Conservation (phyloP, 2,113 vertebrate species). For the Tyto alba region DNA sequence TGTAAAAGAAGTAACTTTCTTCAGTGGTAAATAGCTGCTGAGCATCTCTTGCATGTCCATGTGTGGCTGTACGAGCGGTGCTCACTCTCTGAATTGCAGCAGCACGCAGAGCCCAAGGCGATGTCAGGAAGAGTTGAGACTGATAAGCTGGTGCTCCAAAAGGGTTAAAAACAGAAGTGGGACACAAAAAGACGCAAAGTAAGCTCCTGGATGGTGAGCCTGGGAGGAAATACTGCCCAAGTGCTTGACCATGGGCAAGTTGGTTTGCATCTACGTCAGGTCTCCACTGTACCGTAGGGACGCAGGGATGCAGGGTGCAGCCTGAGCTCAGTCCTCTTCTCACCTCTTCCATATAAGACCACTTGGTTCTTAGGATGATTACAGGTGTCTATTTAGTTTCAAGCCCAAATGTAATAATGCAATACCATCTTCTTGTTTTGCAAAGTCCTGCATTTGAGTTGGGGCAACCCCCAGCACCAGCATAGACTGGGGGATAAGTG, state of each 20-base stretch:
- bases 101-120: accelerated
- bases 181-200: not conserved
- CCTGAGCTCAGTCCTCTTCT: not conserved
- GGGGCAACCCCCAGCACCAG: not conserved
- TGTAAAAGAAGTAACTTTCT: not conserved
- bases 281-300: not conserved
- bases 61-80: too few species aligned
- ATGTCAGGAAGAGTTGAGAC: not conserved
- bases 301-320: not conserved
- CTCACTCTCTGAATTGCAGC: accelerated
- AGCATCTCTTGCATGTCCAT: not conserved
- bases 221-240: not conserved
- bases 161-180: not conserved
- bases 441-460: not conserved
- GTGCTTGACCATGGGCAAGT: too few species aligned
- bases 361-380: not conserved
- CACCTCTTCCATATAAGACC: not conserved
- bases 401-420: not conserved
- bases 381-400: not conserved
- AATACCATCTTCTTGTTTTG: not conserved
- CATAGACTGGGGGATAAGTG: not conserved
- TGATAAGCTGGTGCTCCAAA: not conserved
- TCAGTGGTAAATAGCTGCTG: not conserved
- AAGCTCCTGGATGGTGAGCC: not conserved
- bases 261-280: not conserved